Percentiles rank a stretch among this genome's conserved stretches.
These are phyloP conservation scores for Heliconius ethilla DNA, from an alignment of 2,888 invertebrate species.

Conservation along the genomic window DNA sequence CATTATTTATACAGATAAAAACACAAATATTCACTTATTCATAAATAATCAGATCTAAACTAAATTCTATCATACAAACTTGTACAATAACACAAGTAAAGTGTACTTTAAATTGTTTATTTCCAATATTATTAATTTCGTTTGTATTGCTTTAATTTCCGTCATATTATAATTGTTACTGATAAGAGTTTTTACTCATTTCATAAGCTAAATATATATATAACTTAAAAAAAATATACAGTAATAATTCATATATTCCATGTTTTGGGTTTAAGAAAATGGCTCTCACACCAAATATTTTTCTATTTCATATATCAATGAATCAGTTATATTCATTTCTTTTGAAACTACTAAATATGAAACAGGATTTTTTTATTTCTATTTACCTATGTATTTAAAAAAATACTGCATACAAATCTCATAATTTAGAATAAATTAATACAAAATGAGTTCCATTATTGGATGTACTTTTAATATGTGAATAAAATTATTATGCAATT, in stretches of 20 bases:
- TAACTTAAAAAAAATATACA: no score
- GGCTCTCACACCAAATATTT: no score
- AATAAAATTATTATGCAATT: not conserved
- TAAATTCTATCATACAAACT: not conserved
- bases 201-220: not conserved
- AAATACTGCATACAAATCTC: no score
- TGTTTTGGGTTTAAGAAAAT: no score
- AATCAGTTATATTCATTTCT: no score
- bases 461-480: not conserved
- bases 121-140: slow-evolving; percentile 1
- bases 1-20: slow-evolving; percentile 10
- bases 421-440: no score
- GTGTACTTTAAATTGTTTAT: not conserved
- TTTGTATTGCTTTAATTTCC: slow-evolving; percentile 17
- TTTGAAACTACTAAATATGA: no score
- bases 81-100: slow-evolving; percentile 4
- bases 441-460: no score
- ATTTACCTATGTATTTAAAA: no score
- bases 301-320: no score
- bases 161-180: not conserved
- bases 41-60: slow-evolving; percentile 6
- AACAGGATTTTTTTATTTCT: no score
- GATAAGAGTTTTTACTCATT: not conserved
- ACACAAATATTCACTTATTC: slow-evolving; percentile 2
- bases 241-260: no score